Conservation (phyloP, 1,140 invertebrate species). For the Drosophila sulfurigaster region DNA sequence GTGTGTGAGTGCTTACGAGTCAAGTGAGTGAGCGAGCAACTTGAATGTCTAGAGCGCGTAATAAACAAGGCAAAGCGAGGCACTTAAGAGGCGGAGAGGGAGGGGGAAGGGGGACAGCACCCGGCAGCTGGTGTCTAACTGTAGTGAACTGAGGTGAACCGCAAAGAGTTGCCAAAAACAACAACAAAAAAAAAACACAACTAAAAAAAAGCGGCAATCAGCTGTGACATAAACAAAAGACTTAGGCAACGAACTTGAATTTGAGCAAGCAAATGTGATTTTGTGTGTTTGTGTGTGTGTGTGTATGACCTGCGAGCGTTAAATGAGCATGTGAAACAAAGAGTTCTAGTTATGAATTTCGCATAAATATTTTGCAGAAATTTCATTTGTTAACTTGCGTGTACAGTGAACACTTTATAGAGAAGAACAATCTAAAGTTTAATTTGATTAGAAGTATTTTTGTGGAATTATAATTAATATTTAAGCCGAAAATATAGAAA, state of each 20-base stretch:
- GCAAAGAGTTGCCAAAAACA: constrained; percentile 34
- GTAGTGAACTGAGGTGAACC: constrained; percentile 77
- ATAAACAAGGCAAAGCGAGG: background rate
- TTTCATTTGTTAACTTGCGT: background rate
- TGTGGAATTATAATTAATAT: too few relatives aligned
- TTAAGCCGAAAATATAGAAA: too few relatives aligned
- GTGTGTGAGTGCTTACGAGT: constrained; percentile 3
- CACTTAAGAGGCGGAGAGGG: background rate
- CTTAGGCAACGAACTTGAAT: constrained; percentile 73
- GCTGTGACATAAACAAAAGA: constrained; percentile 60
- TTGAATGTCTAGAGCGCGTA: too few relatives aligned
- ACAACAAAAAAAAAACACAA: constrained; percentile 1
- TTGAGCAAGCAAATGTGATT: background rate
- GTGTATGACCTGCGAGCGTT: constrained; percentile 3
- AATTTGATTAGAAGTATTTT: background rate
- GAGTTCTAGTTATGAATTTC: constrained; percentile 30
- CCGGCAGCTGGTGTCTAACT: constrained; percentile 60
- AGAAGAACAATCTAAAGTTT: background rate
- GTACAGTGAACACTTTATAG: background rate
- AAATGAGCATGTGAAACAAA: constrained; percentile 26
- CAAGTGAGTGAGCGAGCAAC: constrained; percentile 1
- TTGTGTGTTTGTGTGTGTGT: background rate
- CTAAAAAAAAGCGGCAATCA: constrained; percentile 32
- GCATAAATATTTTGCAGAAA: constrained; percentile 12
- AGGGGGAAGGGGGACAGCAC: background rate